A percentile compares a stretch with the other conserved stretches of the same genome.
Evolutionary conservation across 2,888 invertebrate genomes (phyloP).

Genomic region (Drosophila fulvimacula): DNA sequence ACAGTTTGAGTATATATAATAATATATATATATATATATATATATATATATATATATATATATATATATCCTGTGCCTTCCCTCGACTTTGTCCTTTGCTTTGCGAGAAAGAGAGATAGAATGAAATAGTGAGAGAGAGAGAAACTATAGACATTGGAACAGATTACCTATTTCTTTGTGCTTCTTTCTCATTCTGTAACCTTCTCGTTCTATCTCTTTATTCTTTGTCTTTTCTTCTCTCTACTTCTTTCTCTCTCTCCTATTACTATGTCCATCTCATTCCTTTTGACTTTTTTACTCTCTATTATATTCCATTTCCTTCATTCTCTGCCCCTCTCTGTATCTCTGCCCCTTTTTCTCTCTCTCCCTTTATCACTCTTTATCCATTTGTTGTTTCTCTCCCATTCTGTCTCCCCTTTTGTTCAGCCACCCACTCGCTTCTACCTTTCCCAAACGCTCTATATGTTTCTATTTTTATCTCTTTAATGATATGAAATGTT

Average conservation of each 20-base stretch:
- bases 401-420: neutral
- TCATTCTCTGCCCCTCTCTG: neutral
- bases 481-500: constrained; percentile 1
- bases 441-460: neutral
- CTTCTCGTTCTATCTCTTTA: neutral
- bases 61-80: too few species aligned
- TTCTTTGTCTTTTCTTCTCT: neutral
- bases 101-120: too few species aligned
- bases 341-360: neutral
- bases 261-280: too few species aligned
- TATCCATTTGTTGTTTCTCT: neutral
- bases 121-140: too few species aligned
- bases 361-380: too few species aligned
- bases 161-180: too few species aligned
- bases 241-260: too few species aligned
- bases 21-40: too few species aligned
- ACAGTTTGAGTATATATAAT: neutral
- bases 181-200: neutral
- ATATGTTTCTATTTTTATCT: neutral
- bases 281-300: too few species aligned
- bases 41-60: too few species aligned
- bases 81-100: too few species aligned
- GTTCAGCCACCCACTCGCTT: neutral
- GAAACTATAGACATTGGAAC: too few species aligned
- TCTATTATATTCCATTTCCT: neutral